Evolutionary conservation across 2,797 vertebrate genomes (phyloP), one percentile per base, ranked within the genome.

Genomic region (Pantherophis alleghaniensis): DNA sequence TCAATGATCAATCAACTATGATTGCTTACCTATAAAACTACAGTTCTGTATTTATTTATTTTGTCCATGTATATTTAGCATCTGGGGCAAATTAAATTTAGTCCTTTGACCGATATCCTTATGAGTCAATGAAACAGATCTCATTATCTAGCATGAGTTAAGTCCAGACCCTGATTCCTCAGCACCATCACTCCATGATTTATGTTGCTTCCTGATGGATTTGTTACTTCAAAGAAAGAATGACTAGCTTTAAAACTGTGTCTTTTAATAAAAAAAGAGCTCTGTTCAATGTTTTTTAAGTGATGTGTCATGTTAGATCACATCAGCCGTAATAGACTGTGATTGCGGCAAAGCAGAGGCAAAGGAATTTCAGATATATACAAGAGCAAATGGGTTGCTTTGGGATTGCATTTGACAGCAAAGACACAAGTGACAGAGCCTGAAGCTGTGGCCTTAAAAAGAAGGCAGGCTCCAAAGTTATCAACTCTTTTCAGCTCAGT

Each of bases 371-470:
- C 90, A 69, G 91, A 59, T 51, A 26, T 26, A 10, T 14, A n/a
- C 53, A 12, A 14, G 66, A 90, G 51, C 10, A 0, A 55, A 51
- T 22, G 88, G 24, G 42, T 86, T 88, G 74, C 22, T 88, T 42
- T 32, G 88, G 0, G 0, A 9, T 90, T 66, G 37, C 26, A 57
- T 32, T 92, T 89, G 92, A 18, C 51, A n/a, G 51, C 1, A 59
- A 57, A 69, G 93, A 28, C 90, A 9, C 60, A 53, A 0, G 0
- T 91, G 91, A 87, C 66, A 14, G 91, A 91, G 87, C 94, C 89
- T 94, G 87, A 66, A 94, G 86, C 69, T 24, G 5, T 12, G 88
- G 87, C 83, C 92, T 93, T 89, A 92, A 55, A 91, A 94, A 56
- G 63, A 47, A 87, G 91, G 0, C 69, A 0, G 7, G 47, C 37